Percentiles rank a stretch among this genome's conserved stretches.
Conservation (phyloP, 1,140 invertebrate genomes). For the Panagrolaimus sp. region DNA sequence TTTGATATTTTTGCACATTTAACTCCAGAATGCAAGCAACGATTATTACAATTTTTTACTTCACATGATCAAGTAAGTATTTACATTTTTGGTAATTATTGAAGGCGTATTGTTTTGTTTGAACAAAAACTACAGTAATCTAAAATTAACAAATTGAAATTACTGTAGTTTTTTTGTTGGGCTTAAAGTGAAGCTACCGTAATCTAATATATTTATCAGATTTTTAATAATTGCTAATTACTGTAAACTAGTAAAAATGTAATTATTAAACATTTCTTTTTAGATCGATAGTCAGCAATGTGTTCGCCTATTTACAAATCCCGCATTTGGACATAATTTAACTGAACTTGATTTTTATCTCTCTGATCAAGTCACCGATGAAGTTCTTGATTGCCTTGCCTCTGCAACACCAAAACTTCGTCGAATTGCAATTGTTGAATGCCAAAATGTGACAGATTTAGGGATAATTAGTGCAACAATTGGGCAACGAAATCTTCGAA, state of each 20-base stretch:
- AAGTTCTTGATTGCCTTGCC: slow-evolving; percentile 38
- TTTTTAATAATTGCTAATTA: no score
- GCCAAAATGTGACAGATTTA: slow-evolving; percentile 47
- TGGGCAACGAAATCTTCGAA: not conserved
- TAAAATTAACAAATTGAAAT: no score
- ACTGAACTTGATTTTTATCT: slow-evolving; percentile 48
- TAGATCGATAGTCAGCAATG: slow-evolving; percentile 32
- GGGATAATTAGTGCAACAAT: not conserved
- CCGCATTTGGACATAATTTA: slow-evolving; percentile 37
- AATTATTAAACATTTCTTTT: no score
- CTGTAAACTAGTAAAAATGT: no score
- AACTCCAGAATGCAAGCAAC: slow-evolving; percentile 47
- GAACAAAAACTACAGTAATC: no score
- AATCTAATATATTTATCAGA: no score
- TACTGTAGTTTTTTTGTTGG: no score
- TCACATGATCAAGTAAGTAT: slow-evolving; percentile 49
- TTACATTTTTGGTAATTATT: no score
- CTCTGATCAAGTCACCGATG: slow-evolving; percentile 53
- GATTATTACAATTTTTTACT: slow-evolving; percentile 52
- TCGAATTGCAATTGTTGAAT: slow-evolving; percentile 52
- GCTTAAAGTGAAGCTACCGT: no score
- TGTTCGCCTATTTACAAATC: slow-evolving; percentile 33
- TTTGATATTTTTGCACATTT: slow-evolving; percentile 44
- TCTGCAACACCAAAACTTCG: slow-evolving; percentile 37
- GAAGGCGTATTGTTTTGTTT: no score